Base-by-base conservation (phyloP, 2,797 vertebrate genomes). In the Crypturellus tataupa region DNA sequence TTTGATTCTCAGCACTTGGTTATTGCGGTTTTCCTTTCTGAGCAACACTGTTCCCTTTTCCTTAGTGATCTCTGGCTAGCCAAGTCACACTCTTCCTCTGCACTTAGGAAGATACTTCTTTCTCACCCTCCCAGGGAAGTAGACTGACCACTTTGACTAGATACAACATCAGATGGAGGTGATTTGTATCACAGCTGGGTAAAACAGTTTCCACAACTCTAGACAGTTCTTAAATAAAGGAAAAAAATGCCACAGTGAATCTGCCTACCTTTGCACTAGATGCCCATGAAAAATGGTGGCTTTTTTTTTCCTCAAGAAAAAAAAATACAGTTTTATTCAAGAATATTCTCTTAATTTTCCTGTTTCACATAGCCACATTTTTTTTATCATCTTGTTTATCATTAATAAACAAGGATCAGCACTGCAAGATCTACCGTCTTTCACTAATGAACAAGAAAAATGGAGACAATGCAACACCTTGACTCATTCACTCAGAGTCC, bases 111-210 rank as follows among this genome's bases (percentile, higher is more conserved):
- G 6, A 31, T 56, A 17, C 12, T 77, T 77, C 42, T 88, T 70
- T 63, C 93, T 90, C 64, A 60, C 70, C 53, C 19, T 93, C 42
- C 35, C 60, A 67, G 60, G 87, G 79, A 59, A 67, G 51, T 16
- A 59, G 77, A 49, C 0, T 5, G 51, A 56, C 56, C 64, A 70
- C 46, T 42, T 62, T 20, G 70, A 85, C 24, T 24, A 70, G 60
- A 70, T 31, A 9, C 24, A 71, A 80, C 56, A 65, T 18, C 49
- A 79, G 81, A 83, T 16, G 21, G 40, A 89, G 25, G 25, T 31
- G 65, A 77, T 81, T 90, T 94, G 81, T 86, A 93, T 71, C 79
- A 56, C 46, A 78, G 44, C 35, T 80, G 44, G 58, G 58, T 62
- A 83, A 68, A 92, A 8, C 69, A 67, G 42, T 47, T 91, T 86